Conservation (phyloP, 2,888 invertebrate species). For the Drosophila setosimentum region DNA sequence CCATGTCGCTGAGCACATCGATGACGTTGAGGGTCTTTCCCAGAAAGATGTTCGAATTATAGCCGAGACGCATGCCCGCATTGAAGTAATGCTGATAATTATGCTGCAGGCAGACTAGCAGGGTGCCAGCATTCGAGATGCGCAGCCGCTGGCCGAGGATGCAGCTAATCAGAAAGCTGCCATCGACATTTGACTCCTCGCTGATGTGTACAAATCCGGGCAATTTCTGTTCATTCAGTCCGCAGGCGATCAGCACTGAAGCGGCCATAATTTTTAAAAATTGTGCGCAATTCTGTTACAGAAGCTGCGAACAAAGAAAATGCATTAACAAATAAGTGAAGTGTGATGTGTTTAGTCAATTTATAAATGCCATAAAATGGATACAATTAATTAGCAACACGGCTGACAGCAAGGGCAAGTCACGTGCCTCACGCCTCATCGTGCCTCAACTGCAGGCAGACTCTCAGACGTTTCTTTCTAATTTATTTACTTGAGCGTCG, state of each 20-base stretch:
- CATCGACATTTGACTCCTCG: constrained; percentile 90
- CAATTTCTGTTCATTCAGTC: constrained; percentile 87
- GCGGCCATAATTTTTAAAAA: constrained; percentile 86
- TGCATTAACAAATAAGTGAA: constrained; percentile 23
- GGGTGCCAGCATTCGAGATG: constrained; percentile 86
- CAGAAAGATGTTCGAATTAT: constrained; percentile 87
- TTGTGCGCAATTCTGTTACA: constrained; percentile 40
- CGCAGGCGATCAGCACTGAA: constrained; percentile 88
- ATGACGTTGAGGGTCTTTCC: constrained; percentile 86
- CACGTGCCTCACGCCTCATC: constrained; percentile 52
- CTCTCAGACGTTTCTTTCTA: constrained; percentile 39
- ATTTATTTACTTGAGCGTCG: constrained; percentile 57
- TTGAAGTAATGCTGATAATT: constrained; percentile 90
- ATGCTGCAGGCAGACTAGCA: constrained; percentile 90
- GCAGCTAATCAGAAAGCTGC: constrained; percentile 90
- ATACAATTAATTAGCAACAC: constrained; percentile 71
- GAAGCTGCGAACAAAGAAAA: constrained; percentile 17
- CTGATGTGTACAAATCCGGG: constrained; percentile 88
- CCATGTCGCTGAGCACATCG: constrained; percentile 86
- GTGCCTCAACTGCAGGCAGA: constrained; percentile 44
- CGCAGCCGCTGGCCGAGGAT: constrained; percentile 88
- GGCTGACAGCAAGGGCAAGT: constrained; percentile 38
- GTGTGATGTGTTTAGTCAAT: constrained; percentile 54
- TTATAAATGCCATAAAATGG: constrained; percentile 66
- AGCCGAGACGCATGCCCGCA: constrained; percentile 90